Evolutionary conservation across 2,888 invertebrate species (phyloP), one percentile per base, ranked within the genome.

Genomic region (Agrotis puta): DNA sequence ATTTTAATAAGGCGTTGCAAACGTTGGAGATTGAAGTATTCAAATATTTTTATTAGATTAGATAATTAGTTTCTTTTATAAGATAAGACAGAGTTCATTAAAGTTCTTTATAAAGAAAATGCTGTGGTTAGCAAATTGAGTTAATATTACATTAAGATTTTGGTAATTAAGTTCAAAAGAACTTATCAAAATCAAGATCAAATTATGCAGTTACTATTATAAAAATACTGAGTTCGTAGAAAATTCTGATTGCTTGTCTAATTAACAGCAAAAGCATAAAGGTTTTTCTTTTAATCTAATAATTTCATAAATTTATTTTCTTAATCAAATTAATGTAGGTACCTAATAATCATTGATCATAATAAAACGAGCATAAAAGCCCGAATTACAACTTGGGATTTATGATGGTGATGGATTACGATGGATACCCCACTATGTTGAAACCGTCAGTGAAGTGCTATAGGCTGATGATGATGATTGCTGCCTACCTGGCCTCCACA

Each of bases 51-150:
- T 18, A 79, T 73, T 20, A 24, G 18, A 73, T 72, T 27, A 45
- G 5, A 33, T 79, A 50, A 61, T 74, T 53, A 64, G 53, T 64
- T 74, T 75, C 33, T 64, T 64, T 75, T 47, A 47, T 39, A n/a
- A 9, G 43, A 58, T 58, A 64, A 58, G 18, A 64, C 27, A 53
- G 11, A 53, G 64, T 64, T 80, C 43, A 64, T 58, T 64, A 58
- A 80, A 57, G 6, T 56, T 50, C 2, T 47, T 50, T 79, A 79
- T 45, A 48, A 24, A 24, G 33, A 43, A 54, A 33, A 48, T 54
- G 14, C 0, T 33, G 13, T 24, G 54, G 18, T 45, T 54, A 50
- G 18, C 20, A 56, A 57, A 70, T 58, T 4, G 33, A 54, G 27
- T n/a, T 61, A 24, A 18, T 51, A 48, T 68, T 68, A 56, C 20